These are phyloP conservation scores for Cercopithecus mona DNA, from an alignment of 2,113 vertebrate genomes.

Conservation along the genomic window DNA sequence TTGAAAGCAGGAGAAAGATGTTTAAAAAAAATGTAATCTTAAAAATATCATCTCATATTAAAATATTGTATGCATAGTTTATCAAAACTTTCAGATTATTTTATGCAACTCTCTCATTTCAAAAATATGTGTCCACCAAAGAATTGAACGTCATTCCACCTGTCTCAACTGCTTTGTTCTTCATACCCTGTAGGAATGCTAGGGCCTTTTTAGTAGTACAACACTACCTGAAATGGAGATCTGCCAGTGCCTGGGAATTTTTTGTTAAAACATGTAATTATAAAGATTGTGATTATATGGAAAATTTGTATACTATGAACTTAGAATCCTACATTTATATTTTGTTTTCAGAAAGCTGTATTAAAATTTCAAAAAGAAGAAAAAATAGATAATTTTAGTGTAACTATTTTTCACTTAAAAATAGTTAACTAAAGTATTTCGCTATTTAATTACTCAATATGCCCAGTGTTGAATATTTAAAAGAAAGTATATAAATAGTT, in stretches of 20 bases:
- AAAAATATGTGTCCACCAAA: not conserved
- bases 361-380: not conserved
- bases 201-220: not conserved
- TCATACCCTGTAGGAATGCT: not conserved
- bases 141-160: not conserved
- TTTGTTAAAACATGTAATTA: not conserved
- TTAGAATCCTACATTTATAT: not conserved
- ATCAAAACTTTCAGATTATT: too few relatives aligned
- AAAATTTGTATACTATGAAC: not conserved
- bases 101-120: too few relatives aligned
- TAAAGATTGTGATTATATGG: not conserved
- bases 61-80: not conserved
- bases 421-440: not conserved
- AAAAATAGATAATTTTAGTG: not conserved
- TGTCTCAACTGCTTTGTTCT: not conserved
- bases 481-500: not conserved
- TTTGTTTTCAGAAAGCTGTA: not conserved
- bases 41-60: not conserved
- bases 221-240: not conserved
- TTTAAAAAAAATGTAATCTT: not conserved
- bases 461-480: not conserved
- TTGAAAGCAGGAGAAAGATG: not conserved
- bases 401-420: not conserved
- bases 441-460: not conserved
- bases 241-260: not conserved